These are phyloP conservation scores for Cyclopterus lumpus DNA, from an alignment of 2,797 vertebrate genomes.

Conservation along the genomic window DNA sequence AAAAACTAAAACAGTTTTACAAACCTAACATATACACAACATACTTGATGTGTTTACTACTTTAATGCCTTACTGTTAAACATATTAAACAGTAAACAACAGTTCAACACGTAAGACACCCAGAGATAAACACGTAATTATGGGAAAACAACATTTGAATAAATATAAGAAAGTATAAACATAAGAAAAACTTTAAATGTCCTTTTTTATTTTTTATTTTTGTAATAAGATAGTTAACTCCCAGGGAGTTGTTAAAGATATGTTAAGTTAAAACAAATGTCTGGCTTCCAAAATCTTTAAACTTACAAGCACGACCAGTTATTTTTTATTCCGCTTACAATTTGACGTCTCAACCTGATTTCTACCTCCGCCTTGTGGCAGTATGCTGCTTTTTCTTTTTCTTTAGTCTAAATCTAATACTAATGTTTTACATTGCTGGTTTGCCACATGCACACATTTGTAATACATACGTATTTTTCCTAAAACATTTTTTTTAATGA, in stretches of 20 bases:
- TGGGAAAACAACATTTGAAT: background rate
- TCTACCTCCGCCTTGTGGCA: constrained; percentile 61
- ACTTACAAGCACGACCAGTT: background rate
- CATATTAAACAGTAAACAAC: background rate
- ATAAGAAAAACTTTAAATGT: background rate
- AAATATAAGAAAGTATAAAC: background rate
- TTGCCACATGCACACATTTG: background rate
- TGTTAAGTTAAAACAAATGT: background rate
- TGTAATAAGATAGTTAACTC: background rate
- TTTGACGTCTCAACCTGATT: constrained; percentile 1
- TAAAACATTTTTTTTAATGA: background rate
- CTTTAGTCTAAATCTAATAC: background rate
- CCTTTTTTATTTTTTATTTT: background rate
- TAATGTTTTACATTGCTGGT: background rate
- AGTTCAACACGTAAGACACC: background rate
- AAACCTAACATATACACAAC: background rate
- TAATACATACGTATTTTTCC: no score
- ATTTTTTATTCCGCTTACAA: background rate
- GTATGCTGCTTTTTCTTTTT: constrained; percentile 19
- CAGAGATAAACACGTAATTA: background rate
- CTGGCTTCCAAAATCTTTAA: background rate
- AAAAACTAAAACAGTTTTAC: background rate
- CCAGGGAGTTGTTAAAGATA: background rate
- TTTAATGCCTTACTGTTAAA: background rate
- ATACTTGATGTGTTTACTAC: no score